These are phyloP conservation scores for Aramus guarauna DNA, from an alignment of 2,113 vertebrate genomes.

Conservation along the genomic window DNA sequence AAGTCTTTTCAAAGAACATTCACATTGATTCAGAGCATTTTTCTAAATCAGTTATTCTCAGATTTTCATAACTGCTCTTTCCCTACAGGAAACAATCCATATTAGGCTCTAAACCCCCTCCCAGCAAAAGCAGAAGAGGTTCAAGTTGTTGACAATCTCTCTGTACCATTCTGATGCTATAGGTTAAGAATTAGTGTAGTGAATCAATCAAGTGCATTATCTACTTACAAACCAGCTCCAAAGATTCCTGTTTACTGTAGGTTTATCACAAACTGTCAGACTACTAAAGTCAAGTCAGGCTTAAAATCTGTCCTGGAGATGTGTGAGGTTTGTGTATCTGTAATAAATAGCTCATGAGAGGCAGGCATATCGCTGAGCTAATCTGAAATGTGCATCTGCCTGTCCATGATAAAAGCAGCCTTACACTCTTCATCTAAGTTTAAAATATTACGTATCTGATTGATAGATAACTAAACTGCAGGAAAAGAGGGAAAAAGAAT, in stretches of 20 bases:
- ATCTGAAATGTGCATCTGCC: constrained; percentile 3
- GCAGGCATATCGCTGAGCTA: not conserved
- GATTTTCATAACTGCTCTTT: not conserved
- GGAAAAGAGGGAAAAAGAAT: not conserved
- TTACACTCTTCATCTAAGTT: not conserved
- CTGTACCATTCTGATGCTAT: not conserved
- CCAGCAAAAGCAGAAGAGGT: not conserved
- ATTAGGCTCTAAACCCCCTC: not conserved
- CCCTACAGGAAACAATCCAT: not conserved
- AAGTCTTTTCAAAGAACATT: not conserved
- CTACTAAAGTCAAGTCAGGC: constrained; percentile 4
- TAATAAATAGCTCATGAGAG: not conserved
- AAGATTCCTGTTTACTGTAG: not conserved
- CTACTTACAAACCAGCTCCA: not conserved
- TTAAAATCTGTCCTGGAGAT: constrained; percentile 9
- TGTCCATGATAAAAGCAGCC: not conserved
- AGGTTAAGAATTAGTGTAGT: not conserved
- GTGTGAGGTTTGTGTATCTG: not conserved
- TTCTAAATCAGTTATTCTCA: not conserved
- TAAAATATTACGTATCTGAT: not conserved
- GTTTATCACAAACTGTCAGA: not conserved
- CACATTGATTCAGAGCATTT: not conserved
- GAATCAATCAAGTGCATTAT: not conserved
- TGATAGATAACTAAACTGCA: not conserved
- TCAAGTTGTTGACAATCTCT: not conserved